Conservation (phyloP, 2,113 vertebrate species). For the Drymodes brunneopygia region DNA sequence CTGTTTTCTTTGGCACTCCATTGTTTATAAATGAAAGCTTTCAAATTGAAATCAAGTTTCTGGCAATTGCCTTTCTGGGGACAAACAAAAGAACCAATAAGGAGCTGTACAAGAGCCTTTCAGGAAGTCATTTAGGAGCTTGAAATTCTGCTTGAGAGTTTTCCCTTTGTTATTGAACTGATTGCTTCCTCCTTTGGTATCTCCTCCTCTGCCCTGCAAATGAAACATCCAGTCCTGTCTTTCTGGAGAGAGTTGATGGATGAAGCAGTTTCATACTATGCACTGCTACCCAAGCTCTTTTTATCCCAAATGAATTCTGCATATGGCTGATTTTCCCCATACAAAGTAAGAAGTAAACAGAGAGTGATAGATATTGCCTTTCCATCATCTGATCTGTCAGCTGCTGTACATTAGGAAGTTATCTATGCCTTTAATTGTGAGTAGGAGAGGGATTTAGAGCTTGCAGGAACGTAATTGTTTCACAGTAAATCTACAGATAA, state of each 20-base stretch:
- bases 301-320: background rate
- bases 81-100: background rate
- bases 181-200: background rate
- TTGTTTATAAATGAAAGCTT: background rate
- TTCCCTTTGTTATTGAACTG: background rate
- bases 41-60: background rate
- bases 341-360: constrained; percentile 14
- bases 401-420: constrained; percentile 36
- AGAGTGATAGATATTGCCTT: constrained; percentile 35
- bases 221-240: background rate
- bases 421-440: constrained; percentile 59
- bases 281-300: background rate
- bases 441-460: constrained; percentile 44
- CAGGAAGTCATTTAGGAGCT: background rate
- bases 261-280: background rate
- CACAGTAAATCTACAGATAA: constrained; percentile 24
- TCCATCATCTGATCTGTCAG: constrained; percentile 31
- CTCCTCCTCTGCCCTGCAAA: background rate
- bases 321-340: background rate
- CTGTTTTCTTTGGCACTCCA: background rate
- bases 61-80: background rate
- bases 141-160: background rate
- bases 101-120: background rate
- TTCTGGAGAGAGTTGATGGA: background rate
- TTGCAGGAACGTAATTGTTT: background rate